These are phyloP conservation scores for Pygocentrus nattereri DNA, from an alignment of 2,797 vertebrate species.

Conservation along the genomic window DNA sequence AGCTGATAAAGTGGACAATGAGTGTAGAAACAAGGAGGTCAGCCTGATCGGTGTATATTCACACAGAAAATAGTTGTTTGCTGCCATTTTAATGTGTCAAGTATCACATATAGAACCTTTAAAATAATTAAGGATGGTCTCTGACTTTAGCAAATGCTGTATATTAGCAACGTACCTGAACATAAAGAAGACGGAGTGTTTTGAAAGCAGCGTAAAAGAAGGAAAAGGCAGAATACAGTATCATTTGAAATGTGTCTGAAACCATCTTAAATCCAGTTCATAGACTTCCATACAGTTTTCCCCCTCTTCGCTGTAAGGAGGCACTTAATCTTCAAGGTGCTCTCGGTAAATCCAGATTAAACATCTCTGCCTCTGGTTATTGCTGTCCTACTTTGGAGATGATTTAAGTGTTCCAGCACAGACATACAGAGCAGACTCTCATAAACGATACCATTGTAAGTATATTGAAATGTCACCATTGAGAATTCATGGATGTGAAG, in stretches of 20 bases:
- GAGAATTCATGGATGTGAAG: constrained; percentile 43
- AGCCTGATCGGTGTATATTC: no score
- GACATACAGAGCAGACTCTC: not conserved
- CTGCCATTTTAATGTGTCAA: no score
- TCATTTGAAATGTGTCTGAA: constrained; percentile 2
- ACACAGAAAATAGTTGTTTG: no score
- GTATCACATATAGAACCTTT: no score
- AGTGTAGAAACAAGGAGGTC: no score
- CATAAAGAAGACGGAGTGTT: no score
- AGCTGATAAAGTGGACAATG: no score
- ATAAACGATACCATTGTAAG: constrained; percentile 24
- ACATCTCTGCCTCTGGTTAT: constrained; percentile 17
- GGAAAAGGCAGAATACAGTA: no score
- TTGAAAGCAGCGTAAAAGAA: no score
- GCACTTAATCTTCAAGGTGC: constrained; percentile 22
- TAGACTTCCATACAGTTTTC: not conserved
- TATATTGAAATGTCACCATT: constrained; percentile 52
- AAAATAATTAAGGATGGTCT: no score
- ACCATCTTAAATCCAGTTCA: not conserved
- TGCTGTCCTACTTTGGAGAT: constrained; percentile 32
- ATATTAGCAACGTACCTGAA: no score
- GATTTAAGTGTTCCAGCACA: constrained; percentile 45
- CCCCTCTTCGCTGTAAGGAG: not conserved
- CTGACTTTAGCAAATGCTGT: no score
- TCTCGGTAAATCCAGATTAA: not conserved